Percentiles rank a stretch among this genome's conserved stretches.
Conservation (phyloP, 2,113 vertebrate species). For the Gopherus evgoodei region DNA sequence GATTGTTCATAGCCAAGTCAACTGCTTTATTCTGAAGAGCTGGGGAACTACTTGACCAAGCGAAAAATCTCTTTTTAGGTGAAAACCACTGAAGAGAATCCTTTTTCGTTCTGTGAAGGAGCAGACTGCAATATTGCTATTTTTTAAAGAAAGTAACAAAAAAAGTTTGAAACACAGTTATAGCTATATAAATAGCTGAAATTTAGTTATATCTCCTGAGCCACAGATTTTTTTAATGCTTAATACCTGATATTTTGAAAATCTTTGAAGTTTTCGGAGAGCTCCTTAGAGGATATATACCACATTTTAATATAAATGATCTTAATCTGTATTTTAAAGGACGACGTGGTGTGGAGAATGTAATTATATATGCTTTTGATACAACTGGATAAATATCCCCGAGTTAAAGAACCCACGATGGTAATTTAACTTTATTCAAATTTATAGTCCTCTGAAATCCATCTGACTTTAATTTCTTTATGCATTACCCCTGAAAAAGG, state of each 20-base stretch:
- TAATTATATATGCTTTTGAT: constrained; percentile 36
- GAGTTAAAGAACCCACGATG: neutral
- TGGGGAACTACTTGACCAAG: constrained; percentile 47
- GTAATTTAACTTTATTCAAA: constrained; percentile 9
- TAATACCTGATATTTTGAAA: constrained; percentile 21
- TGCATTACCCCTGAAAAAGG: constrained; percentile 6
- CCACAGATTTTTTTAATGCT: constrained; percentile 44
- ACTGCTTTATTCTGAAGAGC: constrained; percentile 42
- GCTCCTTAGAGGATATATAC: neutral
- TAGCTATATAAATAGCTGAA: neutral
- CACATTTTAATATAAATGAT: constrained; percentile 23
- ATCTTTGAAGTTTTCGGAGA: constrained; percentile 41
- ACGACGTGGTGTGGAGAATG: constrained; percentile 22
- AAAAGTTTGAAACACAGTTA: neutral
- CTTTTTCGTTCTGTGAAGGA: constrained; percentile 1
- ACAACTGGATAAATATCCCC: neutral
- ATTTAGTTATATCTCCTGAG: constrained; percentile 1
- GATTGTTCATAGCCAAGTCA: neutral
- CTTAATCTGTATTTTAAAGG: constrained; percentile 3
- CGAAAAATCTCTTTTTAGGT: constrained; percentile 36
- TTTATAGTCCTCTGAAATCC: constrained; percentile 25
- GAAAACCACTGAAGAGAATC: neutral
- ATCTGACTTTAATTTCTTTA: constrained; percentile 16
- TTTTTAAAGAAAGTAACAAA: constrained; percentile 6
- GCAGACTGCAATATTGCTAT: constrained; percentile 32